Percentiles rank a stretch among this genome's conserved stretches.
Evolutionary conservation across 2,113 vertebrate species (phyloP).

Genomic region (Orcinus orca): DNA sequence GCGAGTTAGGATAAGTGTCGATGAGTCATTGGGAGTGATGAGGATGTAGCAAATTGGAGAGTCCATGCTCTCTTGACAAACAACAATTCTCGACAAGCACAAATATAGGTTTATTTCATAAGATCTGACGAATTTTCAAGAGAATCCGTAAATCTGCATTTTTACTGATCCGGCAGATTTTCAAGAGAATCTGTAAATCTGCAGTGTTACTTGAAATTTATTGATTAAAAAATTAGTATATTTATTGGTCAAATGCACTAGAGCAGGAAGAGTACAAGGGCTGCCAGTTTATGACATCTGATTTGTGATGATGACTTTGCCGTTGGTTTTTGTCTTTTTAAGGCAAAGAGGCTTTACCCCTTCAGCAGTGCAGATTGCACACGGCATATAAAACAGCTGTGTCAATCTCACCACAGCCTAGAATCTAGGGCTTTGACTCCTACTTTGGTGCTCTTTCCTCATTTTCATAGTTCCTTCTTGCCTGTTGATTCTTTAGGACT

Average conservation of each 20-base stretch:
- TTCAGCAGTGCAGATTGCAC: neutral
- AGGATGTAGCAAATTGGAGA: neutral
- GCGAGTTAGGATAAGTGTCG: neutral
- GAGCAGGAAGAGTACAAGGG: neutral
- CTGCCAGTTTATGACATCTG: neutral
- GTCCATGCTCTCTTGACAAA: neutral
- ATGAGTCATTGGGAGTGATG: neutral
- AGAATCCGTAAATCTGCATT: neutral
- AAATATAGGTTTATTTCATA: constrained; percentile 9
- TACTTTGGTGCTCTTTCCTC: neutral
- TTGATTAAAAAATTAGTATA: constrained; percentile 14
- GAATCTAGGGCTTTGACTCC: neutral
- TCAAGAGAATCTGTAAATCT: constrained; percentile 12
- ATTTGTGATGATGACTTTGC: neutral
- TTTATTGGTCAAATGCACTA: neutral
- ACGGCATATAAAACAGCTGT: neutral
- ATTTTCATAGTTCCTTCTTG: neutral
- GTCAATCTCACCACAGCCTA: neutral
- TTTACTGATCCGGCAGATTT: neutral
- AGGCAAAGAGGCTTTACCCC: neutral
- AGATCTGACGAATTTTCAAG: constrained; percentile 17
- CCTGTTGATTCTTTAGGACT: neutral
- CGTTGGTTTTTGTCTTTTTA: neutral
- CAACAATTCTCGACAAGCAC: neutral
- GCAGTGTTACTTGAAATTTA: neutral